phyloP scores from a whole-genome alignment of 2,113 vertebrate species.

The Gopherus evgoodei region DNA sequence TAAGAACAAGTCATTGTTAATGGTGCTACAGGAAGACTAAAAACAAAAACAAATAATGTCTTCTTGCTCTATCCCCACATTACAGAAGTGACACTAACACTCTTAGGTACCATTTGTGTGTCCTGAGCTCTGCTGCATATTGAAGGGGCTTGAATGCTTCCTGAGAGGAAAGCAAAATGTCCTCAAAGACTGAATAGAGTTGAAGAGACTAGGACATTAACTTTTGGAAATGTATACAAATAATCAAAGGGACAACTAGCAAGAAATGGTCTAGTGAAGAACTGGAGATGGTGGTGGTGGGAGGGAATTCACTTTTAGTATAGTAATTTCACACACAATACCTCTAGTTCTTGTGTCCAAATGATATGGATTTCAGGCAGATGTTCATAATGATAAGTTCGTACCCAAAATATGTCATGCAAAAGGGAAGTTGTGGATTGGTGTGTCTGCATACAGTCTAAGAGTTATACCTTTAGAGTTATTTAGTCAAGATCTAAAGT shows the following conservation, averaged over 20 bases:
- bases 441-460: background rate
- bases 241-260: background rate
- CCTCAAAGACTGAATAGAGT: background rate
- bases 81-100: conserved; percentile 23
- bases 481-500: background rate
- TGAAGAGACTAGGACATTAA: background rate
- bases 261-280: background rate
- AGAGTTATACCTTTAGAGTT: background rate
- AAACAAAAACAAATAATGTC: background rate
- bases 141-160: background rate
- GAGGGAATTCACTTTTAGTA: background rate
- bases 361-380: background rate
- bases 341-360: fast-evolving
- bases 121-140: background rate
- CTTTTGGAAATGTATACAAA: background rate
- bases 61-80: background rate
- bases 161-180: background rate
- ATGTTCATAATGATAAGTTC: background rate
- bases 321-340: background rate
- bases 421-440: background rate
- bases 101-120: background rate
- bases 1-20: background rate
- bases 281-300: background rate
- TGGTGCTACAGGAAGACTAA: conserved; percentile 40
- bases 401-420: background rate